Evolutionary conservation across 2,888 invertebrate species (phyloP).

Genomic region (Eudiplozoon nipponicum): DNA sequence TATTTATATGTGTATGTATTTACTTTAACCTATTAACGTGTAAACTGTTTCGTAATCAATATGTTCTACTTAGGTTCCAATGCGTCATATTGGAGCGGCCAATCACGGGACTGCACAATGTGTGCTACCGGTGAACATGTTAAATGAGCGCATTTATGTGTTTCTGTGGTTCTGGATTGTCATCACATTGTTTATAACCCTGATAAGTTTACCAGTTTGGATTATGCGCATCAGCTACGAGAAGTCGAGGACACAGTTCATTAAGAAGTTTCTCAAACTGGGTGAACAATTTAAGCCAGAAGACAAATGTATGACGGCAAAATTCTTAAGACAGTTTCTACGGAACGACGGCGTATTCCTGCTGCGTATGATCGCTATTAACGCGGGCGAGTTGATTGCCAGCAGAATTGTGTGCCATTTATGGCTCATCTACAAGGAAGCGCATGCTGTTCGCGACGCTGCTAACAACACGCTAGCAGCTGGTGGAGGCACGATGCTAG

Average conservation of each 20-base stretch:
- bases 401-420: slow-evolving; percentile 13
- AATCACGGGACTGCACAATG: slow-evolving; percentile 14
- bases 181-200: slow-evolving; percentile 7
- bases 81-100: slow-evolving; percentile 7
- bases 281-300: slow-evolving; percentile 1
- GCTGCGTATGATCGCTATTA: slow-evolving; percentile 14
- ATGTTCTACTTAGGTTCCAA: too few species aligned
- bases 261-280: slow-evolving; percentile 7
- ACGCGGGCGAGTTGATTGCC: slow-evolving; percentile 14
- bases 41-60: too few species aligned
- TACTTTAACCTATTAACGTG: too few species aligned
- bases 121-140: slow-evolving; percentile 15
- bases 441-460: too few species aligned
- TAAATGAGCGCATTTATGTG: slow-evolving; percentile 17
- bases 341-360: slow-evolving; percentile 17
- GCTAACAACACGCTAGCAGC: too few species aligned
- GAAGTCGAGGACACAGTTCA: slow-evolving; percentile 2
- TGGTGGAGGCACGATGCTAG: too few species aligned
- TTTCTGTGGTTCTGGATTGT: slow-evolving; percentile 17
- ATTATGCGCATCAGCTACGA: not conserved
- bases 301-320: slow-evolving; percentile 5
- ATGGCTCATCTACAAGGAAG: slow-evolving; percentile 16
- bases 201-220: slow-evolving; percentile 6
- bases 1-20: too few species aligned
- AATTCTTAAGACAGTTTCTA: slow-evolving; percentile 10